Evolutionary conservation across 2,797 vertebrate genomes (phyloP).

Genomic region (Phataginus tetradactyla): DNA sequence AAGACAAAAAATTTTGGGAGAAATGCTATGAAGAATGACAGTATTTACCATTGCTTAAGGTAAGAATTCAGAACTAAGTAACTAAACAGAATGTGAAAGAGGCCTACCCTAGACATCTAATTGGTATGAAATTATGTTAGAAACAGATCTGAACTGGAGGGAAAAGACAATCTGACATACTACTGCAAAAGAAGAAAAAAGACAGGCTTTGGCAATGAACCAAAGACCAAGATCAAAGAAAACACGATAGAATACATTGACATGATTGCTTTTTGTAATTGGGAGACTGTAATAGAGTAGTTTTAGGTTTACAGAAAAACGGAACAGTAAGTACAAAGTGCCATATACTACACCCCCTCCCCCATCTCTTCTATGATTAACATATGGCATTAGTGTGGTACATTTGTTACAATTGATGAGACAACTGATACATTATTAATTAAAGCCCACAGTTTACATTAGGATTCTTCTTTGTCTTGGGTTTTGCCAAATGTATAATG

Average conservation of each 20-base stretch:
- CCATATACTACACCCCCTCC: not conserved
- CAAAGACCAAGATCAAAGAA: not conserved
- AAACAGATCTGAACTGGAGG: not conserved
- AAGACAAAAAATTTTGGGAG: constrained; percentile 21
- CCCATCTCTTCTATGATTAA: not conserved
- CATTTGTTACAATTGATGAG: not conserved
- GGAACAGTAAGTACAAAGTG: not conserved
- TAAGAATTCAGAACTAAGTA: not conserved
- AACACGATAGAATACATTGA: not conserved
- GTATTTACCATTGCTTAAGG: not conserved
- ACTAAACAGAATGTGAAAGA: not conserved
- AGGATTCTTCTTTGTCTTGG: not conserved
- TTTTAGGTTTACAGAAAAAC: not conserved
- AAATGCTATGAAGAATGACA: not conserved
- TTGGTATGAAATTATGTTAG: not conserved
- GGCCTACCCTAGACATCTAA: not conserved
- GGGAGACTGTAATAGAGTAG: not conserved
- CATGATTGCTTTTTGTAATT: not conserved
- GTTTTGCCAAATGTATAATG: not conserved
- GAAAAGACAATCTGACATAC: not conserved
- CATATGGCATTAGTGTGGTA: not conserved
- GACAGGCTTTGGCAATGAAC: not conserved
- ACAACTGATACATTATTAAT: not conserved
- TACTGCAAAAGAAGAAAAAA: not conserved
- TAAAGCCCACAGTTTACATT: not conserved